phyloP scores from a whole-genome alignment of 2,797 vertebrate genomes.

The Hemibagrus guttatus region DNA sequence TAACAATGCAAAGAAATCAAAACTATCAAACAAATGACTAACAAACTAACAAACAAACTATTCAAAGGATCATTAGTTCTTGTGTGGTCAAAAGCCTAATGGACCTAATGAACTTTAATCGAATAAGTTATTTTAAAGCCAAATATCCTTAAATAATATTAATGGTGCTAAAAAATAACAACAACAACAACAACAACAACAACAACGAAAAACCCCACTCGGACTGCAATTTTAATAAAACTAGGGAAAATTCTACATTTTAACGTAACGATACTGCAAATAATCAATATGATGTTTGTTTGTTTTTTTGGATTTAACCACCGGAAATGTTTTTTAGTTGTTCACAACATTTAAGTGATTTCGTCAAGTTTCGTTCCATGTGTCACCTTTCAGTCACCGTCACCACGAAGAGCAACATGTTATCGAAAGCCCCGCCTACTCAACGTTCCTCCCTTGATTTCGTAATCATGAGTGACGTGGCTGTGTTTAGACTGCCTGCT shows the following conservation, averaged over 20 bases:
- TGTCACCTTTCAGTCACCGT: slow-evolving; percentile 5
- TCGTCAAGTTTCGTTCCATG: background rate
- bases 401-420: background rate
- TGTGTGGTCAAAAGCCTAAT: background rate
- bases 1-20: background rate
- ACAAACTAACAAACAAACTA: background rate
- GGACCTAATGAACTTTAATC: background rate
- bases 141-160: background rate
- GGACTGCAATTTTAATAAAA: background rate
- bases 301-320: too few relatives aligned
- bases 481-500: background rate
- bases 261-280: background rate
- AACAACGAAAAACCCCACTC: background rate
- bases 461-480: slow-evolving; percentile 28
- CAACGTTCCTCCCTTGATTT: background rate
- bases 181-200: background rate
- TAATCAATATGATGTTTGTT: background rate
- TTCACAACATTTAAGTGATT: background rate
- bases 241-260: background rate
- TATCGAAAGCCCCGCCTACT: background rate
- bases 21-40: too few relatives aligned
- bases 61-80: background rate
- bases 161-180: background rate
- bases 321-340: too few relatives aligned
- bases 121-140: background rate